Conservation (phyloP, 2,888 invertebrate species). For the Nephrotoma guestfalica region DNA sequence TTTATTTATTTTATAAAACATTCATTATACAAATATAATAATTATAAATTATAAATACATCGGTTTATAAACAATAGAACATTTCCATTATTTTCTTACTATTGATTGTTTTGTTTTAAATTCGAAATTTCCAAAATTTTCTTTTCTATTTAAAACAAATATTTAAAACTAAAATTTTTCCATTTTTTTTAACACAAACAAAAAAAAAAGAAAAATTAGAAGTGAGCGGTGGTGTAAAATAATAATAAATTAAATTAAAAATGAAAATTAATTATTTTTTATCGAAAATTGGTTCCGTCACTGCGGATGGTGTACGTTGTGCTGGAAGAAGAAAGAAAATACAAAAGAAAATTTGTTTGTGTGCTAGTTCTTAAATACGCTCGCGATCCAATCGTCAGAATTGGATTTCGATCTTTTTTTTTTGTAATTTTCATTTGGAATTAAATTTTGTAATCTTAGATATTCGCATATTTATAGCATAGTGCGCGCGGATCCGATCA, state of each 20-base stretch:
- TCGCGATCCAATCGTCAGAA: neutral
- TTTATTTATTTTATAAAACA: neutral
- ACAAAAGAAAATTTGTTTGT: neutral
- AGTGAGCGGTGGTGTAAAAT: neutral
- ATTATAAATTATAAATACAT: neutral
- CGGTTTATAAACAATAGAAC: neutral
- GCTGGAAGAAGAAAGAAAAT: neutral
- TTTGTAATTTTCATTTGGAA: neutral
- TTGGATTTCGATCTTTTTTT: neutral
- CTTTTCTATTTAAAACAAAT: neutral
- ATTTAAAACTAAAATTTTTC: neutral
- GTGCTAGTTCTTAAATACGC: neutral
- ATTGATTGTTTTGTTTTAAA: neutral
- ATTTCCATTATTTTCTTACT: neutral
- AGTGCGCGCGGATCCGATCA: neutral
- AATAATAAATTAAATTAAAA: neutral
- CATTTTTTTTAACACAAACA: neutral
- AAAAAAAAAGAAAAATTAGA: neutral
- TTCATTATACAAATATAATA: neutral
- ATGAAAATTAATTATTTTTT: neutral
- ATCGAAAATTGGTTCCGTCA: neutral
- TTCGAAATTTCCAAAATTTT: neutral
- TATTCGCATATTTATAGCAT: neutral
- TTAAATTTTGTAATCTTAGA: neutral
- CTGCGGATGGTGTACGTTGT: neutral